Base-by-base conservation (phyloP, 2,888 invertebrate species). In the Orthosia incerta region DNA sequence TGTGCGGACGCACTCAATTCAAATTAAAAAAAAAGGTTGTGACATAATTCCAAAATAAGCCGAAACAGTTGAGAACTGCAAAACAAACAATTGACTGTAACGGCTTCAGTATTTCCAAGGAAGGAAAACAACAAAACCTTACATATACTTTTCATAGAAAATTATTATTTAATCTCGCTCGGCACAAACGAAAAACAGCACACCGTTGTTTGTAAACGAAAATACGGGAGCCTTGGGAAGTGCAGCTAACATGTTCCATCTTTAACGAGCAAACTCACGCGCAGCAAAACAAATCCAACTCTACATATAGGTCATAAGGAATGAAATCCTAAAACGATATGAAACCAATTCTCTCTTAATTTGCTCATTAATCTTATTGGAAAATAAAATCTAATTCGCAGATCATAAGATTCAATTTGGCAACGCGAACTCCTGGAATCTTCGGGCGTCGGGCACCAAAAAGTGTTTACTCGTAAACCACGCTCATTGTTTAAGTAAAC, bases 401-500 rank as follows among this genome's bases (percentile, higher is more conserved):
- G 59, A 1, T 4, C 20, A 77, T 90, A 93, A 86, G 88, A 89
- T 88, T 89, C 82, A 89, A 78, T 90, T 89, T 91, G 60, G 77
- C 76, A 73, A 74, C 69, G 56, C 31, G 51, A 76, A 72, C 64
- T 76, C 80, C 73, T 86, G 85, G 86, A 91, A 86, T 93, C 88
- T 92, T 91, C 91, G 88, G 91, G 87, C 91, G 89, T 88, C 86
- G 90, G 87, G 88, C 84, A 89, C 89, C 87, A 86, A 90, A 93
- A 92, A 91, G 84, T 96, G 96, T 96, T 96, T 96, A 96, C 93
- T 87, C 90, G 88, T 96, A 94, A 94, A 95, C 95, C 96, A 95
- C 96, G 95, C 91, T 90, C 95, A 92, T 94, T 96, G 95, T 95
- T 95, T 95, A 90, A 93, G 91, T 91, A 93, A 92, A 93, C 92